Conservation (phyloP, 2,113 vertebrate species). For the Sclerurus mexicanus region DNA sequence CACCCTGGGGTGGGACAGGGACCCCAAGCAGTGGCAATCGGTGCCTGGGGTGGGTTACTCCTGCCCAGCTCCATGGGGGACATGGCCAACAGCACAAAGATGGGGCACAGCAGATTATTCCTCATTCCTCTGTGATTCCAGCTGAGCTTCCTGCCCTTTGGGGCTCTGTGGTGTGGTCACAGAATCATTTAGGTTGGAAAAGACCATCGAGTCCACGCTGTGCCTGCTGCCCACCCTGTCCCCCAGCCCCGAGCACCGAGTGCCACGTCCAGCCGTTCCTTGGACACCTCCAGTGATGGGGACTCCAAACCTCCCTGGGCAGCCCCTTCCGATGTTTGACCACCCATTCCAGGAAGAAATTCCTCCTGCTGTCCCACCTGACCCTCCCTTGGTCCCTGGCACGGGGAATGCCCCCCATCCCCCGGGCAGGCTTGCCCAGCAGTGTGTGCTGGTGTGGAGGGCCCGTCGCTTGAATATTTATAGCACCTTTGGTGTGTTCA, state of each 20-base stretch:
- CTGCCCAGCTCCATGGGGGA: too few species aligned
- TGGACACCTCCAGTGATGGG: accelerated
- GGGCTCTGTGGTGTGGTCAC: too few species aligned
- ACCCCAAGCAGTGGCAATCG: too few species aligned
- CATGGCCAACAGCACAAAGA: too few species aligned
- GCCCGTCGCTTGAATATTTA: neutral
- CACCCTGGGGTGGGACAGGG: too few species aligned
- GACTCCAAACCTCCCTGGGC: neutral
- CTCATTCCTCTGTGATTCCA: too few species aligned
- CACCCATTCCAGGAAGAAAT: neutral
- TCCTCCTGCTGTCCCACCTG: neutral
- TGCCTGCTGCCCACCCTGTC: accelerated
- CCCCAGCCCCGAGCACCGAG: neutral
- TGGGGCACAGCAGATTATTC: too few species aligned
- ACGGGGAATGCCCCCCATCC: neutral
- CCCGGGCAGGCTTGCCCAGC: neutral
- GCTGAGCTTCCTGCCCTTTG: too few species aligned
- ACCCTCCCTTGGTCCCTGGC: neutral
- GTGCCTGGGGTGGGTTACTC: too few species aligned
- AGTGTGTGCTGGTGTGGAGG: neutral
- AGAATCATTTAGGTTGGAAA: neutral
- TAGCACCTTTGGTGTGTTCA: neutral
- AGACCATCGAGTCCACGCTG: accelerated
- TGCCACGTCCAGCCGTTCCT: neutral
- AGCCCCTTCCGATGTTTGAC: accelerated